These are phyloP conservation scores for Larimichthys polyactis DNA, from an alignment of 2,113 vertebrate species.

Conservation along the genomic window DNA sequence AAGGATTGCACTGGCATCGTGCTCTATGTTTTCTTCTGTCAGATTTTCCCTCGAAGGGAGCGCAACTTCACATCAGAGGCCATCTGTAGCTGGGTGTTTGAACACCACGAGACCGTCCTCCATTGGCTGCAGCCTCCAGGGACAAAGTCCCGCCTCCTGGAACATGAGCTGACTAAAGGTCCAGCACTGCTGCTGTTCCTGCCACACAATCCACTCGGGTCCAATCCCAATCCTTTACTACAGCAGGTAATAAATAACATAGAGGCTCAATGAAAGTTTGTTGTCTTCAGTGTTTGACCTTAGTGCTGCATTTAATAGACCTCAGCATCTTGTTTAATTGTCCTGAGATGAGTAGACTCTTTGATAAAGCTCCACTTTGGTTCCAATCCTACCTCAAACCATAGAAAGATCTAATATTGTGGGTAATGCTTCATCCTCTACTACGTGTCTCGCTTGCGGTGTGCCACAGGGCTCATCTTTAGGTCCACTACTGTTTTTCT, in stretches of 20 bases:
- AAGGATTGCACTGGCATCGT: rapidly evolving
- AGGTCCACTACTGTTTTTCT: background rate
- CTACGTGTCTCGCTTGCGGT: background rate
- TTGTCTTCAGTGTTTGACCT: background rate
- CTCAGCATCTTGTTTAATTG: background rate
- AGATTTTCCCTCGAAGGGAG: constrained; percentile 90
- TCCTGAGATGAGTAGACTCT: background rate
- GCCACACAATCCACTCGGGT: constrained; percentile 89
- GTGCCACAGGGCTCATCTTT: constrained; percentile 7
- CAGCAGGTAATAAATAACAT: constrained; percentile 87
- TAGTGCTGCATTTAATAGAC: background rate
- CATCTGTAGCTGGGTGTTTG: constrained; percentile 92
- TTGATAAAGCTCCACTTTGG: background rate
- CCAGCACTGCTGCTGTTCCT: constrained; percentile 94
- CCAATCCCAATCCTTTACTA: constrained; percentile 83
- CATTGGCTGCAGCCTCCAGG: constrained; percentile 93
- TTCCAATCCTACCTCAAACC: background rate
- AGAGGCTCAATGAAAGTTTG: background rate
- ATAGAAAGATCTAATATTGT: background rate
- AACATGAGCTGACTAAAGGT: constrained; percentile 93
- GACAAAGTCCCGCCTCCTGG: constrained; percentile 92
- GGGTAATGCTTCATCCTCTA: no score
- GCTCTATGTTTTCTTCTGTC: constrained; percentile 9
- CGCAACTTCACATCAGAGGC: constrained; percentile 92
- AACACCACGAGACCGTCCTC: constrained; percentile 88